phyloP scores from a whole-genome alignment of 2,888 invertebrate genomes.

The Acrobasis suavella region DNA sequence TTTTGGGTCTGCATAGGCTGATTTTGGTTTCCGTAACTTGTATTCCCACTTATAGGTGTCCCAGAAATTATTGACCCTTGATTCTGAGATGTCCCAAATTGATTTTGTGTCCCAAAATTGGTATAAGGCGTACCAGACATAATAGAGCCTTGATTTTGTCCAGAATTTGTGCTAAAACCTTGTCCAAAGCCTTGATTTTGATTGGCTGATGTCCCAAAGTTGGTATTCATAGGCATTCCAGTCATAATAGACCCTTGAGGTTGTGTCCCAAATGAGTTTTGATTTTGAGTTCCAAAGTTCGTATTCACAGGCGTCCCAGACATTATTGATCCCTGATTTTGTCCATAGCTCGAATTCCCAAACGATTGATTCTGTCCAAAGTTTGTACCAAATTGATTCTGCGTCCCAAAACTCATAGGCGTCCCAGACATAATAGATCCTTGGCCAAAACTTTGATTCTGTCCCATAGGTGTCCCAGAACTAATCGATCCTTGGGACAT shows the following conservation, averaged over 20 bases:
- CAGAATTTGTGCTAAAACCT: conserved; percentile 5
- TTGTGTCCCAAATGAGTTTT: conserved; percentile 24
- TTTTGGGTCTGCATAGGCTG: conserved; percentile 3
- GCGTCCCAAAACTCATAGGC: conserved; percentile 28
- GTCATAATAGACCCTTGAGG: conserved; percentile 42
- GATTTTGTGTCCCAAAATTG: conserved; percentile 5
- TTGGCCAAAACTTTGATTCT: conserved; percentile 19
- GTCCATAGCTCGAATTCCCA: conserved; percentile 16
- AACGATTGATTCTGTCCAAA: neutral
- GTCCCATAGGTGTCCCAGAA: conserved; percentile 12
- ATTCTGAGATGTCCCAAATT: conserved; percentile 26
- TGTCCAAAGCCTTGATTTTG: conserved; percentile 12
- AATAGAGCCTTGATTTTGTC: conserved; percentile 29
- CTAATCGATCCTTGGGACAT: conserved; percentile 17
- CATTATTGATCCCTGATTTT: conserved; percentile 30
- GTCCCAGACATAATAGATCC: conserved; percentile 35
- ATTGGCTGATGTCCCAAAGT: conserved; percentile 7
- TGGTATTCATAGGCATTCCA: conserved; percentile 40
- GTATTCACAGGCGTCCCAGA: conserved; percentile 32
- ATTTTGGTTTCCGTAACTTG: conserved; percentile 17
- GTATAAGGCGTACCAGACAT: conserved; percentile 27
- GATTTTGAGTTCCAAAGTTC: conserved; percentile 2
- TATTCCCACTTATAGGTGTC: conserved; percentile 35
- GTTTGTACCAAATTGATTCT: conserved; percentile 27
- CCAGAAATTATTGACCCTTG: conserved; percentile 45